Conservation (phyloP, 37 sponge, comb jelly and placozoan genomes). For the Halisarca cf. caerulea region DNA sequence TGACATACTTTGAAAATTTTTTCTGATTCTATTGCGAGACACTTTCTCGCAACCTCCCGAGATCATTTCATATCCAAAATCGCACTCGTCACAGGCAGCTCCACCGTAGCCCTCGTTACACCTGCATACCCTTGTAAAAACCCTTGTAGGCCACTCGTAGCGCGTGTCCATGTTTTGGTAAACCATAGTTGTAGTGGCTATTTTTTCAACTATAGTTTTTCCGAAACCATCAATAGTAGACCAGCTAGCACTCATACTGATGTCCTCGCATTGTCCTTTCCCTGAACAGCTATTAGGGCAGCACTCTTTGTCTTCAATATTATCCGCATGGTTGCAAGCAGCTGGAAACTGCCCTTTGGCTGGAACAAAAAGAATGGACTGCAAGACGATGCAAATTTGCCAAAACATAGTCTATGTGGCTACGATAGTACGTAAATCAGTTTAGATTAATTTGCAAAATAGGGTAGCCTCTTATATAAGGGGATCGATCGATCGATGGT, state of each 20-base stretch:
- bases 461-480: too few species aligned
- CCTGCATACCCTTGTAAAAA: neutral
- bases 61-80: neutral
- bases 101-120: neutral
- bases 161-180: neutral
- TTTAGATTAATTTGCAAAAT: too few species aligned
- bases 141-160: neutral
- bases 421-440: too few species aligned
- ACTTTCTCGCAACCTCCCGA: neutral
- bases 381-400: too few species aligned
- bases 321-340: neutral
- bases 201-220: neutral
- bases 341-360: neutral
- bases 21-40: neutral
- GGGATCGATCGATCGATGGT: too few species aligned
- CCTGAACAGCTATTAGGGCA: neutral
- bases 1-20: neutral
- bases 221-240: too few species aligned
- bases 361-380: too few species aligned
- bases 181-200: neutral
- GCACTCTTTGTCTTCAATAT: neutral
- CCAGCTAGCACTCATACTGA: neutral
- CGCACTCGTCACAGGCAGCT: neutral
- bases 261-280: neutral
- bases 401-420: too few species aligned